Percentiles rank a stretch among this genome's conserved stretches.
Evolutionary conservation across 2,113 vertebrate species (phyloP).

Genomic region (Blennius ocellaris): DNA sequence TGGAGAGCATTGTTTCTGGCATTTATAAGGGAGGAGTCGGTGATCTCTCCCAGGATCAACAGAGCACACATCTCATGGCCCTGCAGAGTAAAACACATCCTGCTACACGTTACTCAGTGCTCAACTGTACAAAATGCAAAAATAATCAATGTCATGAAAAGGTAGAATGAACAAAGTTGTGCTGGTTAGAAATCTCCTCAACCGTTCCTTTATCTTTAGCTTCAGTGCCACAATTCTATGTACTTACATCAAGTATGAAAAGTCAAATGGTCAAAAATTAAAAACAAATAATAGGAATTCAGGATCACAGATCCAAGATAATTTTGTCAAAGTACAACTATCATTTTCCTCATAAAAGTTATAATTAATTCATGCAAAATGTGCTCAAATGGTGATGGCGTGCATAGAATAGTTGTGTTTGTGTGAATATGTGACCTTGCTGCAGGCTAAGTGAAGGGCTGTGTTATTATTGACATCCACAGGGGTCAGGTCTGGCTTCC

Average conservation of each 20-base stretch:
- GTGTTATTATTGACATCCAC: constrained; percentile 96
- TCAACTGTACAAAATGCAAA: no score
- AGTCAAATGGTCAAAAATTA: no score
- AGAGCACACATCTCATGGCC: constrained; percentile 98
- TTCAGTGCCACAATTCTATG: no score
- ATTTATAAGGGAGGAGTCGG: constrained; percentile 95
- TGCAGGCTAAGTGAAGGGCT: constrained; percentile 97
- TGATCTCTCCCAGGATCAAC: constrained; percentile 94
- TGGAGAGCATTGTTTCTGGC: constrained; percentile 94
- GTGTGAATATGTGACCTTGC: constrained; percentile 85
- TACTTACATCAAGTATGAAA: no score
- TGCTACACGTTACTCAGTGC: no score
- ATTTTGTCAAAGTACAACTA: no score
- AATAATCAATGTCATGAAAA: no score
- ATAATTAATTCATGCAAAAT: constrained; percentile 21
- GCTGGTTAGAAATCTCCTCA: no score
- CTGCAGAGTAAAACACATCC: constrained; percentile 73
- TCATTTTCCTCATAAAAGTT: background rate
- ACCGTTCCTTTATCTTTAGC: no score
- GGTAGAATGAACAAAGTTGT: no score
- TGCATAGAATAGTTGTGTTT: constrained; percentile 23
- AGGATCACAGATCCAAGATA: no score
- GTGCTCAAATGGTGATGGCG: constrained; percentile 15
- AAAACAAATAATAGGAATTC: no score
- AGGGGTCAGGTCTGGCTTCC: constrained; percentile 91